Percentiles rank a stretch among this genome's conserved stretches.
These are phyloP conservation scores for Tetrapedia diversipes DNA, from an alignment of 2,888 invertebrate species.

Conservation along the genomic window DNA sequence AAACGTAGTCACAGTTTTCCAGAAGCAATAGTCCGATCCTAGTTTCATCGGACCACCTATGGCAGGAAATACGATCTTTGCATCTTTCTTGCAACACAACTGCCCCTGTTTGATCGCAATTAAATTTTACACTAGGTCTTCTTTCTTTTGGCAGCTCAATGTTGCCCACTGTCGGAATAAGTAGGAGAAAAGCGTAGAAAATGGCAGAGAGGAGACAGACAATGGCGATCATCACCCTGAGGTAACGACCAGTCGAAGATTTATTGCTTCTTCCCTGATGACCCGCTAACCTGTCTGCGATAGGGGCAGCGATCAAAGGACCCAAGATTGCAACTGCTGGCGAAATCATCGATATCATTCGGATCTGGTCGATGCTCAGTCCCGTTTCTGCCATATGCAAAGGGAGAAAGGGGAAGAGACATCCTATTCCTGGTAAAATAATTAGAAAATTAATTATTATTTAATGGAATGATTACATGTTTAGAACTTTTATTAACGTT, in stretches of 20 bases:
- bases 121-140: constrained; percentile 88
- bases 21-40: constrained; percentile 87
- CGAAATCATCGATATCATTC: constrained; percentile 90
- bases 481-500: neutral
- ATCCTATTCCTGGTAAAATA: constrained; percentile 88
- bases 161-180: constrained; percentile 87
- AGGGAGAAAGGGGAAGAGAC: constrained; percentile 91
- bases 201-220: constrained; percentile 88
- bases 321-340: constrained; percentile 92
- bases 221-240: constrained; percentile 88
- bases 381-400: constrained; percentile 90
- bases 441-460: neutral
- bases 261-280: constrained; percentile 83
- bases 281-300: constrained; percentile 89
- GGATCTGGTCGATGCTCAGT: constrained; percentile 89
- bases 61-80: constrained; percentile 87
- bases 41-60: constrained; percentile 86
- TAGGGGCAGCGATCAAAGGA: constrained; percentile 89
- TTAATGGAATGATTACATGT: neutral
- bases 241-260: constrained; percentile 85
- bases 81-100: constrained; percentile 90
- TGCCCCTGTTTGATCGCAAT: constrained; percentile 88
- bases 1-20: constrained; percentile 89
- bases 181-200: constrained; percentile 87
- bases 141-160: constrained; percentile 84